Conservation (phyloP, 2,113 vertebrate genomes). For the Mugil cephalus region DNA sequence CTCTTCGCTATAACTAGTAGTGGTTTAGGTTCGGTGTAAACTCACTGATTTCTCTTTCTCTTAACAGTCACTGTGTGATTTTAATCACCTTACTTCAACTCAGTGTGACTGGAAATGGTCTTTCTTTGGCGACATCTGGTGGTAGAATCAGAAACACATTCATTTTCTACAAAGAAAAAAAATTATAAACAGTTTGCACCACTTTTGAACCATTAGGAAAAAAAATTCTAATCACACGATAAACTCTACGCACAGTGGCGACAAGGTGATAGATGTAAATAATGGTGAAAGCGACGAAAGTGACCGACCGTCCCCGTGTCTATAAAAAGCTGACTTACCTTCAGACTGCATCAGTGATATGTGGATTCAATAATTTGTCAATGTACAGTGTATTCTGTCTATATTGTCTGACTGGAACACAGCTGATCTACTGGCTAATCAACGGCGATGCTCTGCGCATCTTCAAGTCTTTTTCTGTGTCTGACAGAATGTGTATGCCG, state of each 20-base stretch:
- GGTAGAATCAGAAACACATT: neutral
- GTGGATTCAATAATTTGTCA: slow-evolving; percentile 11
- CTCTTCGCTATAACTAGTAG: neutral
- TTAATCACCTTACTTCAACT: neutral
- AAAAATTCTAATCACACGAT: neutral
- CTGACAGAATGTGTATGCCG: slow-evolving; percentile 4
- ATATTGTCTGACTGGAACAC: slow-evolving; percentile 22
- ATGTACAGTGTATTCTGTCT: slow-evolving; percentile 18
- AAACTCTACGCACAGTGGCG: slow-evolving; percentile 8
- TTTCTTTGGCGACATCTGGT: slow-evolving; percentile 35
- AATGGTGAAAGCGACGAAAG: neutral
- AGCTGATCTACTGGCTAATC: slow-evolving; percentile 51
- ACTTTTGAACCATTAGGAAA: neutral
- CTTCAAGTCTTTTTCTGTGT: slow-evolving; percentile 70
- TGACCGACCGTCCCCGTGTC: neutral
- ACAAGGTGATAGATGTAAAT: slow-evolving; percentile 9
- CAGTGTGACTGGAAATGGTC: neutral
- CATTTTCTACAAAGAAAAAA: neutral
- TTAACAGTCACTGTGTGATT: neutral
- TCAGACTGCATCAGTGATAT: neutral
- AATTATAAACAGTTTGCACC: neutral
- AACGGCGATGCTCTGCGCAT: slow-evolving; percentile 40
- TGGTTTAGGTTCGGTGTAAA: neutral
- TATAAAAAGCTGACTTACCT: slow-evolving; percentile 6
- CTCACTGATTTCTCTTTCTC: neutral